Conservation (phyloP, 2,113 vertebrate genomes). For the Ophthalmolycus amberensis region DNA sequence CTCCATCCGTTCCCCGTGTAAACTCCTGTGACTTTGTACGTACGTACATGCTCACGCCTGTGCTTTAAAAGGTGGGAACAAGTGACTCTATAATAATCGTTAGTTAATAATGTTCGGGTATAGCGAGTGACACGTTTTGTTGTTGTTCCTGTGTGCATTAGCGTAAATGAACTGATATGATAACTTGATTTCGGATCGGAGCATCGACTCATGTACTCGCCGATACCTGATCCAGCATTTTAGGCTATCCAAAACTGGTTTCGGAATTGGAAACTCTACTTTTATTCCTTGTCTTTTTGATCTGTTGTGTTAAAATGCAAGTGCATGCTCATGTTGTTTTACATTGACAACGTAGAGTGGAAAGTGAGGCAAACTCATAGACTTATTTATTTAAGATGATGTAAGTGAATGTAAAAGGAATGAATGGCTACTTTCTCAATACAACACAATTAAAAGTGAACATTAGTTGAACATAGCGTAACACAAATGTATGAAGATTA, state of each 20-base stretch:
- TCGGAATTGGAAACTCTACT: neutral
- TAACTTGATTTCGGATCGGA: neutral
- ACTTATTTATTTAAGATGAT: neutral
- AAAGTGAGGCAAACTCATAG: neutral
- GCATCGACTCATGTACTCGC: neutral
- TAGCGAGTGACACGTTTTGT: neutral
- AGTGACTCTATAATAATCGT: neutral
- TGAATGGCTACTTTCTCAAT: neutral
- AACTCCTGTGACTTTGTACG: neutral
- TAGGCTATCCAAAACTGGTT: neutral
- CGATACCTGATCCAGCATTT: neutral
- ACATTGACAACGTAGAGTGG: neutral
- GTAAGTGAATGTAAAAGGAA: neutral
- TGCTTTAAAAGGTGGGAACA: neutral
- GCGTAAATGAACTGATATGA: neutral
- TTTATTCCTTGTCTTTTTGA: conserved; percentile 15
- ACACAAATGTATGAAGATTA: neutral
- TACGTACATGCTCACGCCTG: neutral
- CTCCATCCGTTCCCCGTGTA: conserved; percentile 21
- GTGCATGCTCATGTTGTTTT: neutral
- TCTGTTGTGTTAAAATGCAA: neutral
- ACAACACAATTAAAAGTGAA: neutral
- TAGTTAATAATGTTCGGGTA: neutral
- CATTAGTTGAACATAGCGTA: neutral
- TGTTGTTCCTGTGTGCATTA: neutral